Conservation (phyloP, 2,888 invertebrate species). For the Luffia ferchaultella region DNA sequence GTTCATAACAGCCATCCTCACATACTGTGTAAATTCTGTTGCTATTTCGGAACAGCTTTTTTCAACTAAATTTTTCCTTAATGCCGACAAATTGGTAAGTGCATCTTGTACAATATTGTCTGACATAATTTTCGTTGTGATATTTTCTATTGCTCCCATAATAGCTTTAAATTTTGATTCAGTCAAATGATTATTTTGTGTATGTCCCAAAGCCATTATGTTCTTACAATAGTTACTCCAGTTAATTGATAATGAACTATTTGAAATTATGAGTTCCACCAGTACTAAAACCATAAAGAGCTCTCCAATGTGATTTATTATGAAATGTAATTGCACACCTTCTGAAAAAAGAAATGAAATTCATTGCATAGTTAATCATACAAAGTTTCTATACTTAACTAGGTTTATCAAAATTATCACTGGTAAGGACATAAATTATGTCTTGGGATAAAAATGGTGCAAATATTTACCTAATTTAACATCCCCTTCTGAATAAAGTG, state of each 20-base stretch:
- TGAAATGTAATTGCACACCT: constrained; percentile 52
- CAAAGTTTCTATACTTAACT: no score
- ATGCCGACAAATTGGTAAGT: constrained; percentile 43
- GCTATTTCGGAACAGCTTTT: constrained; percentile 46
- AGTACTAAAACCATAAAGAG: constrained; percentile 71
- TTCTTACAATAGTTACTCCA: constrained; percentile 83
- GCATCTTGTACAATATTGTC: constrained; percentile 75
- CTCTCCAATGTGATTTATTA: constrained; percentile 69
- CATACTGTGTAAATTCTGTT: constrained; percentile 73
- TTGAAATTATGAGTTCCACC: constrained; percentile 69
- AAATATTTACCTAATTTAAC: constrained; percentile 45
- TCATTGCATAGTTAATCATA: no score
- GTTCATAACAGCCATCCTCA: constrained; percentile 69
- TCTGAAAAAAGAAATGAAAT: constrained; percentile 36
- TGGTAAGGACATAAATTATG: no score
- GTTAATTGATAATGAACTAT: constrained; percentile 50
- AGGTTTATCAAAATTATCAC: no score
- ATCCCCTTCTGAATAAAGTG: constrained; percentile 66
- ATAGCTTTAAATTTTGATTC: constrained; percentile 72
- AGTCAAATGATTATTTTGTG: constrained; percentile 67
- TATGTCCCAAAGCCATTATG: constrained; percentile 72
- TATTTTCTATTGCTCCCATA: constrained; percentile 73
- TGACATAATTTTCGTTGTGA: constrained; percentile 72
- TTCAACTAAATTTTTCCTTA: constrained; percentile 49
- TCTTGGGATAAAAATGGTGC: no score